Evolutionary conservation across 2,888 invertebrate species (phyloP).

Genomic region (Willowsia nigromaculata): DNA sequence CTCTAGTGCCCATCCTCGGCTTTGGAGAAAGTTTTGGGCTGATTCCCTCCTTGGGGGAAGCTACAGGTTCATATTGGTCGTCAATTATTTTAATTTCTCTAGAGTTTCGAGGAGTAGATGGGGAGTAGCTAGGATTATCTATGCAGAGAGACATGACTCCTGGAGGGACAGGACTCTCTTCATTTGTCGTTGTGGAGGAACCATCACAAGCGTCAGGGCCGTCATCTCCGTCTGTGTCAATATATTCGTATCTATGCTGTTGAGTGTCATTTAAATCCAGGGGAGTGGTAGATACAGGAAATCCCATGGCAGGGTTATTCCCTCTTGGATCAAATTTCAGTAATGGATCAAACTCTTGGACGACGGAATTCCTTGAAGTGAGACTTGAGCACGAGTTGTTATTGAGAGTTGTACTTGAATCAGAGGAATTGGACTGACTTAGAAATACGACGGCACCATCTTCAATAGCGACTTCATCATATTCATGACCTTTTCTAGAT

Average conservation of each 20-base stretch:
- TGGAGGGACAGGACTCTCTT: conserved; percentile 25
- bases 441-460: conserved; percentile 74
- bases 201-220: conserved; percentile 11
- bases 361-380: conserved; percentile 74
- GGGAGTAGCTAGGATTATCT: conserved; percentile 63
- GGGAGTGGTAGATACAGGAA: conserved; percentile 29
- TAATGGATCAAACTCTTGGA: conserved; percentile 77
- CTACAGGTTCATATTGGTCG: conserved; percentile 52
- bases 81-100: conserved; percentile 25
- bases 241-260: conserved; percentile 70
- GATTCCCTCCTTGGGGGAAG: conserved; percentile 50
- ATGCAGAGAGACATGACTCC: conserved; percentile 12
- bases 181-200: conserved; percentile 39
- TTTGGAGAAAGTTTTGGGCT: conserved; percentile 63
- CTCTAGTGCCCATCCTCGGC: conserved; percentile 65
- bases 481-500: conserved; percentile 70
- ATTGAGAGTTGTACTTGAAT: conserved; percentile 53
- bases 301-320: conserved; percentile 1
- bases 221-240: conserved; percentile 67
- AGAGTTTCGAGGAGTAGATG: conserved; percentile 37
- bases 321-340: conserved; percentile 55
- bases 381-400: conserved; percentile 71
- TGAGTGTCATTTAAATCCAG: conserved; percentile 68
- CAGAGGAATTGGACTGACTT: conserved; percentile 43
- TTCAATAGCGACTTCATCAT: conserved; percentile 78